Evolutionary conservation across 2,797 vertebrate species (phyloP).

Genomic region (Girardinus metallicus): DNA sequence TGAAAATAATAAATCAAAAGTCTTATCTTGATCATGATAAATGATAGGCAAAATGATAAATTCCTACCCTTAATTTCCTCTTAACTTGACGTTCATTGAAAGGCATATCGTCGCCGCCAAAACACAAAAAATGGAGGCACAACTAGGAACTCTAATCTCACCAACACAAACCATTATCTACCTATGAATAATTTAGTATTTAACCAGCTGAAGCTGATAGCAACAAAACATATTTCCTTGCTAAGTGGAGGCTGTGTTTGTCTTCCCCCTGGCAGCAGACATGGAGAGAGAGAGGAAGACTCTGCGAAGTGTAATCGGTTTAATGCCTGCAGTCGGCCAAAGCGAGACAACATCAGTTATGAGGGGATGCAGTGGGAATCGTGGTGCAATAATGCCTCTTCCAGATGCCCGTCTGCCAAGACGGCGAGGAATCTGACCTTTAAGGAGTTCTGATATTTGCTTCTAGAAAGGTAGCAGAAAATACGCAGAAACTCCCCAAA

Average conservation of each 20-base stretch:
- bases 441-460: slow-evolving; percentile 25
- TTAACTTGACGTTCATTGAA: too few species aligned
- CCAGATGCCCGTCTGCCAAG: slow-evolving; percentile 21
- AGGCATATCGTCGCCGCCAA: not conserved
- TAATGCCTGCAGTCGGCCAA: slow-evolving; percentile 43
- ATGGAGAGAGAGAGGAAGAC: slow-evolving; percentile 11
- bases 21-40: too few species aligned
- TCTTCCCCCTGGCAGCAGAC: slow-evolving; percentile 38
- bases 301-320: slow-evolving; percentile 57
- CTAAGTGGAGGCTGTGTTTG: slow-evolving; percentile 48
- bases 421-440: slow-evolving; percentile 38
- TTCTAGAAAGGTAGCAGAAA: slow-evolving; percentile 6
- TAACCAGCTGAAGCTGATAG: slow-evolving; percentile 70
- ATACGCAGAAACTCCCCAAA: slow-evolving; percentile 8
- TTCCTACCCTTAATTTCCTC: too few species aligned
- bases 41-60: too few species aligned
- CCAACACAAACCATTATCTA: slow-evolving; percentile 61
- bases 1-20: too few species aligned
- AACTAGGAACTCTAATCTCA: slow-evolving; percentile 75
- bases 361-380: slow-evolving; percentile 20
- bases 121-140: slow-evolving; percentile 55
- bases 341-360: slow-evolving; percentile 42
- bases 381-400: slow-evolving; percentile 22
- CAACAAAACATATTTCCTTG: slow-evolving; percentile 56
- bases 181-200: slow-evolving; percentile 75